phyloP scores from a whole-genome alignment of 2,888 invertebrate species.

The Elysia crispata region DNA sequence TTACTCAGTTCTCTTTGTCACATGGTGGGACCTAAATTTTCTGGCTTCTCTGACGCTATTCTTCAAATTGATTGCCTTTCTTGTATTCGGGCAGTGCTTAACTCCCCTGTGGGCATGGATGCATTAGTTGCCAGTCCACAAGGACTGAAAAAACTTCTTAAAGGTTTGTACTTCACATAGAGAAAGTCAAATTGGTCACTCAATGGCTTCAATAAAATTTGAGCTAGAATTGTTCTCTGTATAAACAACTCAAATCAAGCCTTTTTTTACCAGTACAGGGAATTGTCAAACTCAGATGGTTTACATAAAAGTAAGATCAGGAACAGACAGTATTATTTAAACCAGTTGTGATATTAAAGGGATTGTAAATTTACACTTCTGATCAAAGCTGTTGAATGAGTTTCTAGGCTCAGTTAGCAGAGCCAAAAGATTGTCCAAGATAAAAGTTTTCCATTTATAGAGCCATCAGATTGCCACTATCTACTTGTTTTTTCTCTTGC shows the following conservation, averaged over 20 bases:
- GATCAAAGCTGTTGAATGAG: too few species aligned
- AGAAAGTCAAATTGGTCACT: not conserved
- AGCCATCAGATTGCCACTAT: too few species aligned
- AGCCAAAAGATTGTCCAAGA: too few species aligned
- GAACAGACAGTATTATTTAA: too few species aligned
- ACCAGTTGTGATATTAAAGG: too few species aligned
- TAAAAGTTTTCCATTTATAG: too few species aligned
- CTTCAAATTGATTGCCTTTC: slow-evolving; percentile 78
- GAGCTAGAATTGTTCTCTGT: not conserved
- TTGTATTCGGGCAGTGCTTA: slow-evolving; percentile 78
- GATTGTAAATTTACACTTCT: too few species aligned
- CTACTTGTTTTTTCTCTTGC: too few species aligned
- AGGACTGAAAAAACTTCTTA: slow-evolving; percentile 76
- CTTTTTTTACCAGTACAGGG: not conserved
- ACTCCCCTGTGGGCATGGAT: slow-evolving; percentile 77
- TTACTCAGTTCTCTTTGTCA: slow-evolving; percentile 77
- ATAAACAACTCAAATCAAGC: not conserved
- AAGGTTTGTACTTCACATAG: slow-evolving; percentile 68
- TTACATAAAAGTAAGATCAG: too few species aligned
- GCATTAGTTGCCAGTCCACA: slow-evolving; percentile 75
- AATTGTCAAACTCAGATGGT: too few species aligned
- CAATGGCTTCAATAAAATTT: not conserved
- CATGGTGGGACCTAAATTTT: slow-evolving; percentile 66
- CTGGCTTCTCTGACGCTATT: slow-evolving; percentile 76
- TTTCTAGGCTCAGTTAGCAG: too few species aligned